Evolutionary conservation across 2,113 vertebrate species (phyloP), one percentile per base, ranked within the genome.

Genomic region (Malurus elegans): DNA sequence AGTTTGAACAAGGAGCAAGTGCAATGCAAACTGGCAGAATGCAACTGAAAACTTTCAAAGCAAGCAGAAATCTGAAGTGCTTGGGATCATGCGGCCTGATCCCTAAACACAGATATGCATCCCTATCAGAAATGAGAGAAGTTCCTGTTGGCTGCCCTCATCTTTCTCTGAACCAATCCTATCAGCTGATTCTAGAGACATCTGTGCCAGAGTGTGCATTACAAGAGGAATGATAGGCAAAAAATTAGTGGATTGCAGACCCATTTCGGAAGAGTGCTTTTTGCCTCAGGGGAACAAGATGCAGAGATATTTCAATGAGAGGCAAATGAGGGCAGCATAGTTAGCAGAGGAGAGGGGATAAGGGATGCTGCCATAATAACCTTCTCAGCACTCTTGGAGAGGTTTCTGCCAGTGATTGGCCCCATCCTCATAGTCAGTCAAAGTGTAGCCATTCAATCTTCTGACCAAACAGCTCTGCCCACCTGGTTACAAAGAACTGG

Each of bases 131-230:
- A 73, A 78, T 4, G 19, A 42, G 31, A 8, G 38, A 48, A 62
- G 9, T 18, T 45, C 6, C 23, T 42, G 10, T 23, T 2, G 4
- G 26, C 32, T 81, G 8, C 16, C 36, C 14, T 12, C 23, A 10
- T 31, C 10, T 47, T 38, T 32, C 38, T 64, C 70, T 72, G 48
- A 64, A 53, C 32, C 14, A 91, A 5, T 14, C 20, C 28, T 1
- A 1, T 29, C 4, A 18, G 40, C 34, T 40, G 69, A 24, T 73
- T 50, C 29, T 18, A 42, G 58, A 75, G 32, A 18, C 14, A 24
- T 13, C 20, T 21, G 34, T 12, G 15, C 15, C 1, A 4, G 32
- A 58, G 5, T 5, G 2, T 50, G 47, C 0, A 0, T 34, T 62
- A 51, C 57, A 28, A 57, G n/a, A 57, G 36, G 28, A 24, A 6